phyloP scores from a whole-genome alignment of 1,140 invertebrate genomes.

The Bacillus rossius region DNA sequence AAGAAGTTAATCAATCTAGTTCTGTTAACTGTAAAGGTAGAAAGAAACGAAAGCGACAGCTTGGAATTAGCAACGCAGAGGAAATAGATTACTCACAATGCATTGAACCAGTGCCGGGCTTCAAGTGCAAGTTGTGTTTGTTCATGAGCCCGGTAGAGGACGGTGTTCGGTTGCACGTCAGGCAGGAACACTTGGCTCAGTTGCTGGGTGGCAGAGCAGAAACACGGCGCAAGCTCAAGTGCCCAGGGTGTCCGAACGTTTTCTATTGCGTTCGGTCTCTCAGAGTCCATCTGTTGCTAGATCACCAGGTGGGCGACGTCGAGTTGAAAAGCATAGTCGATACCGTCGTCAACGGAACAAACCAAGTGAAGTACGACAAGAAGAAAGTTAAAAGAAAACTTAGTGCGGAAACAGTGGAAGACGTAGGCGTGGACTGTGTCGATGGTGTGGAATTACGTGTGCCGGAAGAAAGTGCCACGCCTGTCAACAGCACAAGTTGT shows the following conservation, averaged over 20 bases:
- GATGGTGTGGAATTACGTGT: too few relatives aligned
- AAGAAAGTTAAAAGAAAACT: slow-evolving; percentile 2
- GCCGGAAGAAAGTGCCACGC: too few relatives aligned
- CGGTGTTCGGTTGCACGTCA: slow-evolving; percentile 29
- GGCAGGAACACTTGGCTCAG: slow-evolving; percentile 21
- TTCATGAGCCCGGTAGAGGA: slow-evolving; percentile 25
- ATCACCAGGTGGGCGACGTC: slow-evolving; percentile 8
- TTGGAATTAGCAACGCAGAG: not conserved
- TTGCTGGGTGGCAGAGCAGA: not conserved
- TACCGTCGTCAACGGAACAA: not conserved
- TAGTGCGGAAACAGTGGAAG: not conserved
- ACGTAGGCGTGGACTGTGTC: not conserved
- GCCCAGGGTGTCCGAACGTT: slow-evolving; percentile 43
- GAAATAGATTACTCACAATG: slow-evolving; percentile 6
- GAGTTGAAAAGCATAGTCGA: slow-evolving; percentile 4
- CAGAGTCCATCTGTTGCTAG: slow-evolving; percentile 39
- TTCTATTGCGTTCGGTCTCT: slow-evolving; percentile 43
- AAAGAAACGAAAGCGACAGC: too few relatives aligned
- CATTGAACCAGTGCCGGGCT: slow-evolving; percentile 35
- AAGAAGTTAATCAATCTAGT: too few relatives aligned
- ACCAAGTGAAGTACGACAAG: not conserved
- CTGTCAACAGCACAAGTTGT: too few relatives aligned
- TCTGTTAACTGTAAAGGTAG: too few relatives aligned
- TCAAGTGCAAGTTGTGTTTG: slow-evolving; percentile 36
- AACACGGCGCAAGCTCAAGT: slow-evolving; percentile 25